A percentile compares a stretch with the other conserved stretches of the same genome.
Conservation (phyloP, 1,140 invertebrate genomes). For the Bactericera cockerelli region DNA sequence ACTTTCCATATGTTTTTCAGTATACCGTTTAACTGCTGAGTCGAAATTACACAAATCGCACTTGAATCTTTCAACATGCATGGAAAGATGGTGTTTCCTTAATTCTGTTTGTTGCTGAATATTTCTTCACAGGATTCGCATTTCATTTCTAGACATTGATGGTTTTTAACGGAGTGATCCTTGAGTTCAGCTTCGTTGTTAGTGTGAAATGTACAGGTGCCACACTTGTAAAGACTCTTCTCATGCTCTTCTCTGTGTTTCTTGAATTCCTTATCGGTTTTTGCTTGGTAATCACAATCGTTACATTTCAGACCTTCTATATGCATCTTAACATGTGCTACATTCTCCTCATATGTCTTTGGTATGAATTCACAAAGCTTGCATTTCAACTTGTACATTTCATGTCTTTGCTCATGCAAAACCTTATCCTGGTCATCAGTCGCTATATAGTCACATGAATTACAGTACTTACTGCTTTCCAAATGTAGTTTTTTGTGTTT, state of each 20-base stretch:
- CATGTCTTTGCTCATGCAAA: not conserved
- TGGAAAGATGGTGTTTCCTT: not conserved
- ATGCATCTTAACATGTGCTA: not conserved
- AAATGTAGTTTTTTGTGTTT: not conserved
- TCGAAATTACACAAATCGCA: not conserved
- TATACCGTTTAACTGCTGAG: not conserved
- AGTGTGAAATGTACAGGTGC: not conserved
- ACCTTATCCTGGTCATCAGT: not conserved
- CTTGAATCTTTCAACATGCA: not conserved
- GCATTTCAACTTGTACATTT: not conserved
- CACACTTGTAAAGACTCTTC: not conserved
- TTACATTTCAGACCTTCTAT: not conserved
- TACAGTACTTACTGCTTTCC: not conserved
- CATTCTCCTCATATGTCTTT: not conserved
- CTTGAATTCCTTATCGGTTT: not conserved
- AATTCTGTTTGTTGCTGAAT: not conserved
- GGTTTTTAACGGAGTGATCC: not conserved
- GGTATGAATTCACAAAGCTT: not conserved
- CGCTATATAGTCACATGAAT: not conserved
- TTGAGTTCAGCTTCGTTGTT: not conserved
- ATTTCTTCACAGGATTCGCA: not conserved
- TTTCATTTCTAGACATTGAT: not conserved
- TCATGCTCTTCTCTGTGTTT: not conserved
- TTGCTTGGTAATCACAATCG: not conserved
- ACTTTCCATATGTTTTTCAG: not conserved